Evolutionary conservation across 1,140 invertebrate species (phyloP).

Genomic region (Aphis gossypii): DNA sequence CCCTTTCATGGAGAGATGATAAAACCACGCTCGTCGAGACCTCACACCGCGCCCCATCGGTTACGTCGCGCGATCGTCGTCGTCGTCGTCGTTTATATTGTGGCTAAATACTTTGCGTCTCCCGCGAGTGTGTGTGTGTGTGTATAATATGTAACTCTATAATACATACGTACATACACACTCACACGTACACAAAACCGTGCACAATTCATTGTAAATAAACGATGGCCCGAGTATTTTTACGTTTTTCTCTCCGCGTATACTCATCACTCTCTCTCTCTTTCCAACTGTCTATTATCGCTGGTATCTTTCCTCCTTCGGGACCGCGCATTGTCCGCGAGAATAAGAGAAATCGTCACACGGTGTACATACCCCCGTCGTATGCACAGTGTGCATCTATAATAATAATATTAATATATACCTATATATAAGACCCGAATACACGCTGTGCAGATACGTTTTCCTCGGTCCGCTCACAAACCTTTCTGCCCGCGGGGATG

Average conservation of each 20-base stretch:
- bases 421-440: not conserved
- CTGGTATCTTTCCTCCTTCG: not conserved
- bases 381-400: not conserved
- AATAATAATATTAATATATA: not conserved
- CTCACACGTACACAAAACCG: not conserved
- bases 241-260: not conserved
- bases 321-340: not conserved
- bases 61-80: constrained; percentile 29
- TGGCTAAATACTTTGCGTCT: constrained; percentile 47
- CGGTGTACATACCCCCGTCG: not conserved
- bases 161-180: not conserved
- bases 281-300: not conserved
- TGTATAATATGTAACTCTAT: not conserved
- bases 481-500: not conserved
- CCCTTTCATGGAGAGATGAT: constrained; percentile 25
- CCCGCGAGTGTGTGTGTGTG: not conserved
- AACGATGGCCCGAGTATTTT: constrained; percentile 29
- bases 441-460: constrained; percentile 26
- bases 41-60: constrained; percentile 45
- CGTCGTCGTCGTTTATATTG: constrained; percentile 13
- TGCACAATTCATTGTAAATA: constrained; percentile 53
- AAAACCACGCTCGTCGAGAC: constrained; percentile 34
- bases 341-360: constrained; percentile 26
- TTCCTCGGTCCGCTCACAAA: not conserved
- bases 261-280: no score